phyloP scores from a whole-genome alignment of 2,113 vertebrate genomes.

The Empidonax alnorum region DNA sequence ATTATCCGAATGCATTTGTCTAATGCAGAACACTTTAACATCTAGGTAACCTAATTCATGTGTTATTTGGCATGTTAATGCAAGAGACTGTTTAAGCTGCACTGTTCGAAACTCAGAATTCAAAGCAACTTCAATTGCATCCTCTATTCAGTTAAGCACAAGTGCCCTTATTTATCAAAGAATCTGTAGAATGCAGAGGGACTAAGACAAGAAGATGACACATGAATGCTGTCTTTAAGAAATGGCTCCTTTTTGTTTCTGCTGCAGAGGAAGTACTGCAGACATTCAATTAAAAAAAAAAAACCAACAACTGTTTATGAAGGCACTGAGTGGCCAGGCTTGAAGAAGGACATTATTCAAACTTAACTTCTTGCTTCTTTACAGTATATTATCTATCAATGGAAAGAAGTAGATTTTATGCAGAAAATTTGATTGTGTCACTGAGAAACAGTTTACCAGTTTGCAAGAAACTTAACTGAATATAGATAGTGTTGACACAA shows the following conservation, averaged over 20 bases:
- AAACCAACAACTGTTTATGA: not conserved
- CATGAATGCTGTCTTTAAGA: not conserved
- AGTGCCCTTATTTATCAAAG: not conserved
- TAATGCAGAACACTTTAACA: not conserved
- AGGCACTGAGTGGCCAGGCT: not conserved
- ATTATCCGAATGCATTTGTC: not conserved
- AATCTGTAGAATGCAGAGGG: not conserved
- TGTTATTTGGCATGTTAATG: not conserved
- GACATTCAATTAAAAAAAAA: not conserved
- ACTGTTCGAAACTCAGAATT: not conserved
- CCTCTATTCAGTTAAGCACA: not conserved
- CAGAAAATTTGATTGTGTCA: not conserved
- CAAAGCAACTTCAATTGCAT: not conserved
- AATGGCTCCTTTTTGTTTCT: not conserved
- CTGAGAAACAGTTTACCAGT: not conserved
- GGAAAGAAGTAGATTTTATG: not conserved
- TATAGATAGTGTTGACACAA: not conserved
- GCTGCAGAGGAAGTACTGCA: not conserved
- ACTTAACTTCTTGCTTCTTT: not conserved
- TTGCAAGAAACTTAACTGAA: not conserved
- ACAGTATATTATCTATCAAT: not conserved
- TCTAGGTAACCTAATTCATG: not conserved
- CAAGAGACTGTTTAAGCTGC: not conserved
- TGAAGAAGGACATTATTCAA: not conserved
- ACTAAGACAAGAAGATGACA: not conserved